Evolutionary conservation across 1,140 invertebrate genomes (phyloP).

Genomic region (Brachystomella parvula): DNA sequence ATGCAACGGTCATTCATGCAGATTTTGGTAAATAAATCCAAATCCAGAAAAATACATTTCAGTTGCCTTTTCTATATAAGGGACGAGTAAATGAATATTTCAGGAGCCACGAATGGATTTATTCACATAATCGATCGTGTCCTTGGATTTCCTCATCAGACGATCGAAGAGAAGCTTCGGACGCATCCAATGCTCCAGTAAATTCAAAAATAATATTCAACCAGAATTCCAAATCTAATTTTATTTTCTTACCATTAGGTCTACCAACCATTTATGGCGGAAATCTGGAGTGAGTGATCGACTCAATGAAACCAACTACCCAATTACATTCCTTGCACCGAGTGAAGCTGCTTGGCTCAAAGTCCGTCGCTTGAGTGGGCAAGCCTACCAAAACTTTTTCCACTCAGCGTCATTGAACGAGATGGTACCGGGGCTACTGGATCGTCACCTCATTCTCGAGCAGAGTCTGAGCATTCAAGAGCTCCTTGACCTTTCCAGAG

Average conservation of each 20-base stretch:
- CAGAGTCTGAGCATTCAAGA: not conserved
- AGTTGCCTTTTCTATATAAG: too few species aligned
- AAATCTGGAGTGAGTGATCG: constrained; percentile 70
- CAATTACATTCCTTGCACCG: constrained; percentile 85
- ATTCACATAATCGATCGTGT: constrained; percentile 92
- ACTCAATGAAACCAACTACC: constrained; percentile 62
- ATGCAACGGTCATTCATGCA: constrained; percentile 74
- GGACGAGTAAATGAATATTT: not conserved
- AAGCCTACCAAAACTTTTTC: constrained; percentile 59
- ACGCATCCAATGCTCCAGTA: constrained; percentile 81
- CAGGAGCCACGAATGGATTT: constrained; percentile 77
- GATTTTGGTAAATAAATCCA: constrained; percentile 60
- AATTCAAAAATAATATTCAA: constrained; percentile 39
- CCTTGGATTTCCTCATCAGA: constrained; percentile 81
- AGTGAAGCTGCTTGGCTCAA: constrained; percentile 75
- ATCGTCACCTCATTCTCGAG: not conserved
- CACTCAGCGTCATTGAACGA: not conserved
- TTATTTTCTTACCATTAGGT: constrained; percentile 46
- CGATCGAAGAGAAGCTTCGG: constrained; percentile 53
- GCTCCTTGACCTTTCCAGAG: constrained; percentile 41
- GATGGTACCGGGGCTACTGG: not conserved
- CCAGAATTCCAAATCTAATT: not conserved
- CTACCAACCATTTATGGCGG: constrained; percentile 62
- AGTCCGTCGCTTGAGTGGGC: constrained; percentile 59
- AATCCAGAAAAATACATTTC: not conserved